phyloP scores from a whole-genome alignment of 2,113 vertebrate species.

The Callorhinus ursinus region DNA sequence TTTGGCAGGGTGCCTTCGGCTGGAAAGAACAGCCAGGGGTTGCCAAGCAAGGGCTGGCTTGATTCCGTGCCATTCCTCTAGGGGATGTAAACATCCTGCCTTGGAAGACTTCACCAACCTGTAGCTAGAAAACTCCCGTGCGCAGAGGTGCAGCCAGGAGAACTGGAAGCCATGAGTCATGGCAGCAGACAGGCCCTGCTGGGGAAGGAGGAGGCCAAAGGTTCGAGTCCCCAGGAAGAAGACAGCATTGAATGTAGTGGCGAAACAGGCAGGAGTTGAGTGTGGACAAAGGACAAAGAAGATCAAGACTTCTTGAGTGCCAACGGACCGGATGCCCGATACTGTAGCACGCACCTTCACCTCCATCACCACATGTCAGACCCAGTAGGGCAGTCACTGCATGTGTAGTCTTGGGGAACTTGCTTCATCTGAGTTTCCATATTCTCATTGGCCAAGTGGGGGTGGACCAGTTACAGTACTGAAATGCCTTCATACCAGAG shows the following conservation, averaged over 20 bases:
- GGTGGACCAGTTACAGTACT: neutral
- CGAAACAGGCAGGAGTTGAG: neutral
- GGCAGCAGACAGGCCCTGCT: neutral
- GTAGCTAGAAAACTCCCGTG: constrained; percentile 56
- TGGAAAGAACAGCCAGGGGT: constrained; percentile 70
- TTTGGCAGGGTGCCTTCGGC: constrained; percentile 64
- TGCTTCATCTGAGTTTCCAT: neutral
- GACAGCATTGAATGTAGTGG: neutral
- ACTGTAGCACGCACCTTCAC: neutral
- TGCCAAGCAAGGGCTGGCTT: constrained; percentile 75
- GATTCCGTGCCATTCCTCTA: constrained; percentile 68
- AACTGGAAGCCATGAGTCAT: constrained; percentile 60
- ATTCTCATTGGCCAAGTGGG: neutral
- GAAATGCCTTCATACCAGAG: neutral
- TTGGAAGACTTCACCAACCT: constrained; percentile 68
- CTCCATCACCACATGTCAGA: rapidly evolving
- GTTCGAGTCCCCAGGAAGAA: rapidly evolving
- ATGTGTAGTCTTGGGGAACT: neutral
- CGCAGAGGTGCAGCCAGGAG: neutral
- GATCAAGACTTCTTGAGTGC: neutral
- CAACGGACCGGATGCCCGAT: rapidly evolving
- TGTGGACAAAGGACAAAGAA: neutral
- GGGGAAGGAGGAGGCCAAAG: neutral
- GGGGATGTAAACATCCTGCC: constrained; percentile 77
- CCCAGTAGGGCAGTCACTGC: neutral